These are phyloP conservation scores for Cygnus olor DNA, from an alignment of 2,797 vertebrate genomes.

Conservation along the genomic window DNA sequence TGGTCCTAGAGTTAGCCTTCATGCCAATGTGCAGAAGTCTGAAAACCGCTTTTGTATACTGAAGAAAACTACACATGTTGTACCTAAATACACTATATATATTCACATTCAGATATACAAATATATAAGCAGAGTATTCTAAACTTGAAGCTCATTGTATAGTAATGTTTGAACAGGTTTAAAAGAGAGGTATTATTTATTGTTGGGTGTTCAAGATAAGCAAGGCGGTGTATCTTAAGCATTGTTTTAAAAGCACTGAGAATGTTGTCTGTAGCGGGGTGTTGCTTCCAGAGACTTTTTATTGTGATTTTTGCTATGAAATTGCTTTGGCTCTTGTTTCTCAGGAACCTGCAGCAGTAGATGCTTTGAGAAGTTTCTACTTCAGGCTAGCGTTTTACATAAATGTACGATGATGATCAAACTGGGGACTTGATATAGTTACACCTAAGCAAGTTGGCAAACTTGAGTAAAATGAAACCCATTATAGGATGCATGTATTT, in stretches of 20 bases:
- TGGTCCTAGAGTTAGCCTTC: not conserved
- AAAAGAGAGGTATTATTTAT: not conserved
- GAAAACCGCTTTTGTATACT: not conserved
- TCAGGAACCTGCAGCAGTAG: not conserved
- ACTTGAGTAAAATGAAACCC: not conserved
- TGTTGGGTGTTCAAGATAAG: not conserved
- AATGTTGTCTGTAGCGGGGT: not conserved
- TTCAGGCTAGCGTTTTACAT: not conserved
- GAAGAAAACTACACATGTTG: not conserved
- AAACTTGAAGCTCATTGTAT: not conserved
- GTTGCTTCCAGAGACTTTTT: not conserved
- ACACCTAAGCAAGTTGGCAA: not conserved
- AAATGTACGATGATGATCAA: not conserved
- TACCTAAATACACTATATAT: not conserved
- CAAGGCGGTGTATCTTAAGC: not conserved
- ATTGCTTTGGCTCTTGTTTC: not conserved
- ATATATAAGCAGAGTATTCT: not conserved
- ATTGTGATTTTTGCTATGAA: not conserved
- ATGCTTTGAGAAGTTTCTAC: not conserved
- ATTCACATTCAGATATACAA: not conserved
- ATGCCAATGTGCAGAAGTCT: not conserved
- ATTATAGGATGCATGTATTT: not conserved
- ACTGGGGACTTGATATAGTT: not conserved
- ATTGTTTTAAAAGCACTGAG: not conserved
- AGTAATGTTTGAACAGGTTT: not conserved